These are phyloP conservation scores for Palythoa heliodiscus DNA, from an alignment of 92 coral and sea anemone genomes.

Conservation along the genomic window DNA sequence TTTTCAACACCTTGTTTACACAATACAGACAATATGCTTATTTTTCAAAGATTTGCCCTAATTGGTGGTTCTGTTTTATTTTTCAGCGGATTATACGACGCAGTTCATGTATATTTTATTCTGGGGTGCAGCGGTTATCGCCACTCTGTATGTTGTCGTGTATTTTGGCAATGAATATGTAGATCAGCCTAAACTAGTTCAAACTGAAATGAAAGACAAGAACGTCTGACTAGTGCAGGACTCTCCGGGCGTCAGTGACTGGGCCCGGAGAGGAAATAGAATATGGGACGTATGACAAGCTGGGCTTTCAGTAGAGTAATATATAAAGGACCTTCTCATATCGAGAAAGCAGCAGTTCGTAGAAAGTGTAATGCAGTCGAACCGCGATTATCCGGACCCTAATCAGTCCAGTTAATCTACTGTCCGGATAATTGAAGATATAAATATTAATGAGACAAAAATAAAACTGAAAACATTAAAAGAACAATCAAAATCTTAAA, in stretches of 20 bases:
- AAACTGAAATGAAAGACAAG: constrained; percentile 82
- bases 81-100: constrained; percentile 90
- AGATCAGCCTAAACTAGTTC: constrained; percentile 91
- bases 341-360: too few relatives aligned
- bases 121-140: constrained; percentile 96
- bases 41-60: too few relatives aligned
- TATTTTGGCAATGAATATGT: constrained; percentile 96
- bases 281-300: constrained; percentile 25
- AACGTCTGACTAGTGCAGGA: constrained; percentile 91
- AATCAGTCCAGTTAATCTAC: too few relatives aligned
- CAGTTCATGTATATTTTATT: constrained; percentile 93
- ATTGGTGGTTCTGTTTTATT: not conserved
- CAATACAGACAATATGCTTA: too few relatives aligned
- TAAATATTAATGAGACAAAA: too few relatives aligned
- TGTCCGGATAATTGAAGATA: too few relatives aligned
- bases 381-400: too few relatives aligned
- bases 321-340: too few relatives aligned
- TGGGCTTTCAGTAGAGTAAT: not conserved
- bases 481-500: too few relatives aligned
- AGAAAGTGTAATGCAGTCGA: too few relatives aligned
- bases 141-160: constrained; percentile 84
- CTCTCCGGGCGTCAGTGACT: constrained; percentile 34
- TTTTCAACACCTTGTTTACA: too few relatives aligned
- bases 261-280: constrained; percentile 24
- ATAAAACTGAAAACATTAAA: too few relatives aligned